Evolutionary conservation across 2,113 vertebrate species (phyloP).

Genomic region (Gobiocypris rarus): DNA sequence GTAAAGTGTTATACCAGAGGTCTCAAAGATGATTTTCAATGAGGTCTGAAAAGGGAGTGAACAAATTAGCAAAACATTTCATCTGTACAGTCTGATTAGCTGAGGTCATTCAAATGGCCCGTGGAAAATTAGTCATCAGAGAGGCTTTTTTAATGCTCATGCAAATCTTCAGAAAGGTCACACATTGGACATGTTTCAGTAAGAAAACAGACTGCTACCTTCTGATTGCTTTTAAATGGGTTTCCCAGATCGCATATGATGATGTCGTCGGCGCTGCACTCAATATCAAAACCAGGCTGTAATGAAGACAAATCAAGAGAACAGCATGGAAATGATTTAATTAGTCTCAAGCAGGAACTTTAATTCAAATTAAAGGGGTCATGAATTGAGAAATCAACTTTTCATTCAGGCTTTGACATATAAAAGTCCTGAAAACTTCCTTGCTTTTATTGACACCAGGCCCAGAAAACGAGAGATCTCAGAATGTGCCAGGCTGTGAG

Average conservation of each 20-base stretch:
- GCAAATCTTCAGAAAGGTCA: conserved; percentile 20
- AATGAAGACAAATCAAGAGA: conserved; percentile 3
- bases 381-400: too few relatives aligned
- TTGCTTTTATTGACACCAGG: too few relatives aligned
- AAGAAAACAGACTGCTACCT: conserved; percentile 66
- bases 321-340: not conserved
- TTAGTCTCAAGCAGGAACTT: not conserved
- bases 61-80: conserved; percentile 3
- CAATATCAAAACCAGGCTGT: conserved; percentile 47
- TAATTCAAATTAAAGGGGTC: too few relatives aligned
- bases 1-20: conserved; percentile 78
- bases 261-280: conserved; percentile 58
- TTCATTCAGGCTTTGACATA: too few relatives aligned
- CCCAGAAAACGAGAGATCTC: too few relatives aligned
- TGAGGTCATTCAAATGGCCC: not conserved
- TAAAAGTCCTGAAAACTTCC: too few relatives aligned
- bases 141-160: conserved; percentile 2
- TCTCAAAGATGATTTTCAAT: conserved; percentile 82
- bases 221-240: conserved; percentile 84
- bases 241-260: conserved; percentile 89
- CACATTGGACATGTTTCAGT: not conserved
- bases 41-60: conserved; percentile 71
- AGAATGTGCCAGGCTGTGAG: too few relatives aligned
- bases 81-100: conserved; percentile 1
- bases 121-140: not conserved